Percentiles rank a stretch among this genome's conserved stretches.
phyloP scores from a whole-genome alignment of 2,797 vertebrate species.

The Helarctos malayanus region DNA sequence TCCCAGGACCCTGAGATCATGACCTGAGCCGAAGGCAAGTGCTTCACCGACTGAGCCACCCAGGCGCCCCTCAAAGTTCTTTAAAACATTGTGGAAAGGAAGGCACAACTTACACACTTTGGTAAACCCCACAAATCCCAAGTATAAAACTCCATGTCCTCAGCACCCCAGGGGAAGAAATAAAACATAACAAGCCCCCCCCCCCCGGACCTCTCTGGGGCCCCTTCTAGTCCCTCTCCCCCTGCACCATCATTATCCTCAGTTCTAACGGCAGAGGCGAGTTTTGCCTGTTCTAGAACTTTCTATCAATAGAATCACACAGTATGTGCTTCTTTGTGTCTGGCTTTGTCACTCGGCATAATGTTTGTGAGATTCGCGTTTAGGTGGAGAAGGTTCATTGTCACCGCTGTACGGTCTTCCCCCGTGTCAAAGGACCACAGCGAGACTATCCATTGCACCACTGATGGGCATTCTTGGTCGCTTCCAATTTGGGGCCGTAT shows the following conservation, averaged over 20 bases:
- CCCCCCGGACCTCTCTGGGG: background rate
- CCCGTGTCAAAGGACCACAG: no score
- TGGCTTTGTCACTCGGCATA: background rate
- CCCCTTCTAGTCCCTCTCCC: background rate
- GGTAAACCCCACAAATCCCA: background rate
- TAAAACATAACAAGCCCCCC: background rate
- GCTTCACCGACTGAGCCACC: no score
- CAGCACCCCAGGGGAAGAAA: background rate
- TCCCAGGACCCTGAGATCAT: no score
- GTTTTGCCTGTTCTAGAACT: background rate
- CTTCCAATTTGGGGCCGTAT: background rate
- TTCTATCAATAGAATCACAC: background rate
- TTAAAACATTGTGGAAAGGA: background rate
- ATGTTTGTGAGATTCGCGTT: background rate
- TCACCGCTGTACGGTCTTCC: background rate
- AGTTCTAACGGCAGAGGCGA: background rate
- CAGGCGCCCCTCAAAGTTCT: no score
- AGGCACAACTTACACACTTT: background rate
- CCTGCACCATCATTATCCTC: background rate
- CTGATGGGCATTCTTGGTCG: no score
- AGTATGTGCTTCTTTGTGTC: background rate
- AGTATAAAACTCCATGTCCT: background rate
- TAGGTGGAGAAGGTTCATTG: rapidly evolving
- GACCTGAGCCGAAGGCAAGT: no score
- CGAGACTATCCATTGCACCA: no score